Percentiles rank a stretch among this genome's conserved stretches.
phyloP scores from a whole-genome alignment of 2,113 vertebrate genomes.

The Empidonax alnorum region DNA sequence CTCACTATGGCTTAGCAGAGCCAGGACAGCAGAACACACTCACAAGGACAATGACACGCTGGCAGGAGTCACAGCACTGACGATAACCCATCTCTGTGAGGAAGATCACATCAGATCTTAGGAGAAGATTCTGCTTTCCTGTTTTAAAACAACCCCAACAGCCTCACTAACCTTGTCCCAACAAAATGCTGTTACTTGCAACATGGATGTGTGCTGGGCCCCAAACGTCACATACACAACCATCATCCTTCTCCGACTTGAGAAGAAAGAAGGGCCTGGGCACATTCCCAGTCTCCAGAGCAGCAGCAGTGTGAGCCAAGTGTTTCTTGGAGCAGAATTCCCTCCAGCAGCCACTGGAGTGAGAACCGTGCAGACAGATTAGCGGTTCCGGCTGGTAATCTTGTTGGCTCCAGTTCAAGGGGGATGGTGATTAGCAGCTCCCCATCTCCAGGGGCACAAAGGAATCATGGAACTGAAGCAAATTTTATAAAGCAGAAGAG shows the following conservation, averaged over 20 bases:
- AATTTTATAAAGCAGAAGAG: background rate
- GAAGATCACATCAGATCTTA: background rate
- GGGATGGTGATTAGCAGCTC: background rate
- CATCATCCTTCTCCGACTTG: background rate
- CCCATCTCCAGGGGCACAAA: background rate
- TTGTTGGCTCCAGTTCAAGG: background rate
- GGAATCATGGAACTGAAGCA: background rate
- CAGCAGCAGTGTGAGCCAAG: background rate
- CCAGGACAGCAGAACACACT: background rate
- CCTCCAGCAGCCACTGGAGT: background rate
- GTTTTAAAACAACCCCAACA: background rate
- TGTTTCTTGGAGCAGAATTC: background rate
- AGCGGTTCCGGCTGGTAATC: background rate
- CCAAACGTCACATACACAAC: accelerated
- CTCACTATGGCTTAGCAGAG: background rate
- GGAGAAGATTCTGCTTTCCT: background rate
- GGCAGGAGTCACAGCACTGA: background rate
- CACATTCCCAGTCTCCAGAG: background rate
- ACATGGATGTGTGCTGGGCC: background rate
- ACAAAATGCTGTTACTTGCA: background rate
- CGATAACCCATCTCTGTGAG: accelerated
- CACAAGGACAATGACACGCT: background rate
- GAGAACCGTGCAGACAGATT: background rate
- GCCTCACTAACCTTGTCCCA: background rate
- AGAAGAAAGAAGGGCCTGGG: background rate